A percentile compares a stretch with the other conserved stretches of the same genome.
Conservation (phyloP, 2,113 vertebrate genomes). For the Galemys pyrenaicus region DNA sequence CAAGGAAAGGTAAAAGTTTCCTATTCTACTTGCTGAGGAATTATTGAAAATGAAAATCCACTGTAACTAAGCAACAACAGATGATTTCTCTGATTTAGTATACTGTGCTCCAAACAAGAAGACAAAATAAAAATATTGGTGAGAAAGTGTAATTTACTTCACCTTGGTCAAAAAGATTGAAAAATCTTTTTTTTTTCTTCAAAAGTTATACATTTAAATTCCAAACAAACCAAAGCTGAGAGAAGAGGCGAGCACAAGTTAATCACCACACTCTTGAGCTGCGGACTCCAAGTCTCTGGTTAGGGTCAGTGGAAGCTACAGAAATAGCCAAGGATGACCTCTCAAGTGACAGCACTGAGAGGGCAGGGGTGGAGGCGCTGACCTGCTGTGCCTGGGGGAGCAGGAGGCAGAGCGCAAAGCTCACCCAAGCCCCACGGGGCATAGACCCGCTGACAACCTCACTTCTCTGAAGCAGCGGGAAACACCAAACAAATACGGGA, state of each 20-base stretch:
- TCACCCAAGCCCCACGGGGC: not conserved
- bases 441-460: too few species aligned
- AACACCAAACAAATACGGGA: not conserved
- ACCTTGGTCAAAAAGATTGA: not conserved
- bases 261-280: not conserved
- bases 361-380: too few species aligned
- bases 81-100: not conserved
- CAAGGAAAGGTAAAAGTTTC: not conserved
- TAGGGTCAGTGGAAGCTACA: not conserved
- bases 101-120: slow-evolving; percentile 25
- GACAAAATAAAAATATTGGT: slow-evolving; percentile 44
- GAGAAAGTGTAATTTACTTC: slow-evolving; percentile 42
- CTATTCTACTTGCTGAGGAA: slow-evolving; percentile 72
- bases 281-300: not conserved
- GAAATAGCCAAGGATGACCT: too few species aligned
- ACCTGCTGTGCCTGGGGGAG: not conserved
- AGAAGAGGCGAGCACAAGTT: slow-evolving; percentile 61
- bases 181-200: not conserved
- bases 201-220: not conserved
- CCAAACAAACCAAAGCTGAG: slow-evolving; percentile 69
- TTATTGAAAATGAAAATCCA: slow-evolving; percentile 57
- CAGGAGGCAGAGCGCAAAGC: too few species aligned
- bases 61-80: slow-evolving; percentile 46
- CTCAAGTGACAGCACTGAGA: too few species aligned
- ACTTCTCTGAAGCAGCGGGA: not conserved